These are phyloP conservation scores for Murina feae DNA, from an alignment of 2,113 vertebrate species.

Conservation along the genomic window DNA sequence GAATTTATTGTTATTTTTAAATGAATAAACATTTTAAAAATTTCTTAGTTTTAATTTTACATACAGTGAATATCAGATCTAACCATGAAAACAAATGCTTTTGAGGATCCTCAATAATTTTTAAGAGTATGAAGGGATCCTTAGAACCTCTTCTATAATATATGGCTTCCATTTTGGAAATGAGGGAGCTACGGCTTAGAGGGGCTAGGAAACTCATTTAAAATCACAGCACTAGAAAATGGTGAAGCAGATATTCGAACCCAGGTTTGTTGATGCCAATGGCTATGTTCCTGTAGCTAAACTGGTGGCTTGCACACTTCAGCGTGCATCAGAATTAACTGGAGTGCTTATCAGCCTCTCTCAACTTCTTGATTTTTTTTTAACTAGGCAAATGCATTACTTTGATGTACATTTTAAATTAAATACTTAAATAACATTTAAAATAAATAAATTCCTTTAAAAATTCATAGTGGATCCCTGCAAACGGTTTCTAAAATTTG, in stretches of 20 bases:
- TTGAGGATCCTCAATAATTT: not conserved
- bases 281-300: not conserved
- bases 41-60: constrained; percentile 14
- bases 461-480: not conserved
- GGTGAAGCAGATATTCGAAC: not conserved
- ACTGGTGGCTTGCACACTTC: not conserved
- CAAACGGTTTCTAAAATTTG: not conserved
- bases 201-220: not conserved
- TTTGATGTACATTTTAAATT: not conserved
- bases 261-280: not conserved
- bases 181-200: not conserved
- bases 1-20: not conserved
- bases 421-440: not conserved
- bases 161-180: not conserved
- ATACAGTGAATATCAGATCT: not conserved
- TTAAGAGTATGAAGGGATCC: not conserved
- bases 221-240: not conserved
- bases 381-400: not conserved
- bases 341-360: not conserved
- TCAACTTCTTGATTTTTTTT: not conserved
- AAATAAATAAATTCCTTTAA: not conserved
- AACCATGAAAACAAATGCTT: not conserved
- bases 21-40: not conserved
- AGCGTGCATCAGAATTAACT: not conserved
- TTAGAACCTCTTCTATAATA: not conserved